Evolutionary conservation across 2,888 invertebrate species (phyloP).

Genomic region (Lamellibrachia satsuma): DNA sequence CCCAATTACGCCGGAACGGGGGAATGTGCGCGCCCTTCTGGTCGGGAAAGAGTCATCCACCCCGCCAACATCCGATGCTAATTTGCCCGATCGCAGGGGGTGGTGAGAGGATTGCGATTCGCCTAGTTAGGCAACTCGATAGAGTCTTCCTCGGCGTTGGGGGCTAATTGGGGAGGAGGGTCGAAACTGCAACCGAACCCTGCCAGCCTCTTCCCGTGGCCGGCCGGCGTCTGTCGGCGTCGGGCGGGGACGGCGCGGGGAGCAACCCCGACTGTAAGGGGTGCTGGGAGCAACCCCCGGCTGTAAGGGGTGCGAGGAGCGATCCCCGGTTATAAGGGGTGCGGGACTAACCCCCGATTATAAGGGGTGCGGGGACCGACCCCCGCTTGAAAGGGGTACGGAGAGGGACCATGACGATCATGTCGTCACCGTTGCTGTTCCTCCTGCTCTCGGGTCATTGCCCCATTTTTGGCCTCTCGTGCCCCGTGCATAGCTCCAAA

Average conservation of each 20-base stretch:
- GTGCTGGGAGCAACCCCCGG: not conserved
- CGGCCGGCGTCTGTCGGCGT: not conserved
- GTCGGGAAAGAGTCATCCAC: constrained; percentile 3
- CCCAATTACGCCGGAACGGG: not conserved
- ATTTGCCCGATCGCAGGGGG: constrained; percentile 13
- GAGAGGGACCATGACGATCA: not conserved
- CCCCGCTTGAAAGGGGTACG: not conserved
- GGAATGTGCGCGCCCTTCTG: not conserved
- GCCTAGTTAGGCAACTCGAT: not conserved
- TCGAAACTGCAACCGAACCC: constrained; percentile 17
- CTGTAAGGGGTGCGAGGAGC: not conserved
- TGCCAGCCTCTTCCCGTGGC: not conserved
- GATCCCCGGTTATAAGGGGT: not conserved
- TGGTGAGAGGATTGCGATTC: not conserved
- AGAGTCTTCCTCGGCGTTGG: not conserved
- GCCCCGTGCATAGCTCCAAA: no score
- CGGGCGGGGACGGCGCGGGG: not conserved
- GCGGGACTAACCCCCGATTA: no score
- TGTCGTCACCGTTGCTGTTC: not conserved
- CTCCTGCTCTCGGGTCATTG: no score
- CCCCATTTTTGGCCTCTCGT: no score
- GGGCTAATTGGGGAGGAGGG: constrained; percentile 14
- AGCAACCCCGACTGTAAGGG: not conserved
- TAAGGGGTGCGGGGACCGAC: not conserved
- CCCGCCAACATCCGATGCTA: constrained; percentile 3